phyloP scores from a whole-genome alignment of 2,113 vertebrate genomes.

The Osmerus eperlanus region DNA sequence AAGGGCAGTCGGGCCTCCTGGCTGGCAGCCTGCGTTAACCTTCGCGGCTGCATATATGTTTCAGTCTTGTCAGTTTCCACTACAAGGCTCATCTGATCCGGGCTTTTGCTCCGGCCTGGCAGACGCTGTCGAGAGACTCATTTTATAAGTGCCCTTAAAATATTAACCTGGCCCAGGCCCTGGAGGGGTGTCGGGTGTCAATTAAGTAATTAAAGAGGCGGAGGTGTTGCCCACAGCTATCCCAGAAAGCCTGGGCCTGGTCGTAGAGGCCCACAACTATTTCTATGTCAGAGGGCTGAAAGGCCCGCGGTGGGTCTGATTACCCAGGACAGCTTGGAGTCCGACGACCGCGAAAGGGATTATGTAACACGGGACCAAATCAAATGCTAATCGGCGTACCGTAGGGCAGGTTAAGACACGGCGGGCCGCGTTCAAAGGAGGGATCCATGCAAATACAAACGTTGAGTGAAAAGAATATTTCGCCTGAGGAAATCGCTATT shows the following conservation, averaged over 20 bases:
- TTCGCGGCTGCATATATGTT: constrained; percentile 14
- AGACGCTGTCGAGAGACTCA: constrained; percentile 43
- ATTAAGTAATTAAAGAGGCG: constrained; percentile 60
- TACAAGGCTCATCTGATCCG: constrained; percentile 36
- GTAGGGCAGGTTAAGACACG: constrained; percentile 12
- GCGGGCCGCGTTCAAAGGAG: neutral
- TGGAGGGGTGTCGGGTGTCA: constrained; percentile 49
- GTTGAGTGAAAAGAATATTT: neutral
- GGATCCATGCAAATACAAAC: neutral
- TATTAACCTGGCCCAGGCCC: constrained; percentile 48
- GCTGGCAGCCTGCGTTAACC: constrained; percentile 15
- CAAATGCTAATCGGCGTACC: constrained; percentile 11
- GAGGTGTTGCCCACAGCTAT: constrained; percentile 37
- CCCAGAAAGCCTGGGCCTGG: constrained; percentile 22
- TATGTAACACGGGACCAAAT: constrained; percentile 16
- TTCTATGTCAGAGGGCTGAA: constrained; percentile 33
- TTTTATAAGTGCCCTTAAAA: constrained; percentile 59
- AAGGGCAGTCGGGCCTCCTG: constrained; percentile 16
- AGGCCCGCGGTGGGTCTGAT: constrained; percentile 34
- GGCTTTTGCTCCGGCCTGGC: constrained; percentile 14
- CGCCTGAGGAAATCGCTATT: neutral
- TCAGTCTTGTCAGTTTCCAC: constrained; percentile 30
- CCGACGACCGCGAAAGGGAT: constrained; percentile 15
- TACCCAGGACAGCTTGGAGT: constrained; percentile 28
- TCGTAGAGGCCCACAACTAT: constrained; percentile 22